These are phyloP conservation scores for Onychostruthus taczanowskii DNA, from an alignment of 2,113 vertebrate genomes.

Conservation along the genomic window DNA sequence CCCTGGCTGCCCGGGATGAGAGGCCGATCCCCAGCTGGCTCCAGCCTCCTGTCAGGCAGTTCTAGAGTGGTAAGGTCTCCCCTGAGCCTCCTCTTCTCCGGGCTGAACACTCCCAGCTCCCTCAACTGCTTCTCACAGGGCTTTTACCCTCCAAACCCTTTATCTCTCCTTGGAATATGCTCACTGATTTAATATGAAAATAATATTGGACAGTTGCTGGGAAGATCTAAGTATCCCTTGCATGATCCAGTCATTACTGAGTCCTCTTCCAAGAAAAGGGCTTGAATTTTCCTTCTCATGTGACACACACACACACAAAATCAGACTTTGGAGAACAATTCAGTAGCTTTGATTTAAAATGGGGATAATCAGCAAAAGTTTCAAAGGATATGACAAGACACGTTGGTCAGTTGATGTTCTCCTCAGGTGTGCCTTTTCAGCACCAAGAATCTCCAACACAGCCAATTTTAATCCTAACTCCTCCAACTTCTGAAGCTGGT, in stretches of 20 bases:
- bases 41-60: accelerated
- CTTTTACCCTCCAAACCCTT: not conserved
- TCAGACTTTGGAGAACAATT: not conserved
- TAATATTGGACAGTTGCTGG: not conserved
- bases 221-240: not conserved
- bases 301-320: not conserved
- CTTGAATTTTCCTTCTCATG: not conserved
- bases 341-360: not conserved
- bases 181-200: not conserved
- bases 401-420: not conserved
- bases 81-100: not conserved
- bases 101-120: not conserved
- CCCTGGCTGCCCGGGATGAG: accelerated
- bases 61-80: accelerated
- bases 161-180: not conserved
- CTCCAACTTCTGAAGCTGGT: not conserved
- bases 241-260: not conserved
- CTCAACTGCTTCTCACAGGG: not conserved
- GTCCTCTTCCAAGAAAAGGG: not conserved
- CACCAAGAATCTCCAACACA: not conserved
- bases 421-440: not conserved
- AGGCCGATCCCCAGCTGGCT: accelerated
- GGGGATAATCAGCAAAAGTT: not conserved
- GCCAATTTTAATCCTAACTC: not conserved
- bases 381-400: not conserved